These are phyloP conservation scores for Sebastiscus tertius DNA, from an alignment of 2,797 vertebrate genomes.

Conservation along the genomic window DNA sequence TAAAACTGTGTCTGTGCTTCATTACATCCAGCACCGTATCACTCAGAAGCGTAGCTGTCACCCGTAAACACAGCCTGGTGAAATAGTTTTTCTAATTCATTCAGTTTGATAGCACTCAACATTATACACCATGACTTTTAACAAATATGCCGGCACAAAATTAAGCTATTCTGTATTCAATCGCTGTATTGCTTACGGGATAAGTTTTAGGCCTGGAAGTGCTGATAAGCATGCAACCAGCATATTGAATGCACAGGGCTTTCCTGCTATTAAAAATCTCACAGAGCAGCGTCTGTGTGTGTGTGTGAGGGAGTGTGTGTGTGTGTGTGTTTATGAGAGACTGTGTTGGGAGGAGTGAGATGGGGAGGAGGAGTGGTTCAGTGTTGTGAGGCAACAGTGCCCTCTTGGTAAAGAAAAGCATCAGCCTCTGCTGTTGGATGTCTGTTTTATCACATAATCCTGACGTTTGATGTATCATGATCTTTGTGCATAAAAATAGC, in stretches of 20 bases:
- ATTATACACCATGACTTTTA: slow-evolving; percentile 50
- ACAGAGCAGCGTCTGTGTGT: slow-evolving; percentile 4
- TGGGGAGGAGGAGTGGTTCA: background rate
- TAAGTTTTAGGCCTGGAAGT: slow-evolving; percentile 60
- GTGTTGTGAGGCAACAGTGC: slow-evolving; percentile 57
- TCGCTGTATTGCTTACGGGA: slow-evolving; percentile 60
- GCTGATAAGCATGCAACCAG: slow-evolving; percentile 68
- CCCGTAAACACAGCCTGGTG: slow-evolving; percentile 27
- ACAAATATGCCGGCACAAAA: slow-evolving; percentile 51
- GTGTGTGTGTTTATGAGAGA: background rate
- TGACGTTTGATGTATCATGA: background rate
- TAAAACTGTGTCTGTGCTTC: slow-evolving; percentile 18
- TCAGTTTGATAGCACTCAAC: slow-evolving; percentile 37
- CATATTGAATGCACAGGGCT: slow-evolving; percentile 55
- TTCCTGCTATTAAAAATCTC: slow-evolving; percentile 53
- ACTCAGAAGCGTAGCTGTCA: slow-evolving; percentile 32
- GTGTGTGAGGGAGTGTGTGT: background rate
- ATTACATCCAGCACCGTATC: slow-evolving; percentile 21
- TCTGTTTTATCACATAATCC: background rate
- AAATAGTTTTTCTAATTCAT: slow-evolving; percentile 48
- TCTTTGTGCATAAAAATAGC: background rate
- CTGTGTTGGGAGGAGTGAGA: background rate
- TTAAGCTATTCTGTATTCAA: slow-evolving; percentile 63
- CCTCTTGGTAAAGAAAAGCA: slow-evolving; percentile 45
- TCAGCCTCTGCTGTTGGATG: background rate